Conservation (phyloP, 2,888 invertebrate species). For the Ochropacha duplaris region DNA sequence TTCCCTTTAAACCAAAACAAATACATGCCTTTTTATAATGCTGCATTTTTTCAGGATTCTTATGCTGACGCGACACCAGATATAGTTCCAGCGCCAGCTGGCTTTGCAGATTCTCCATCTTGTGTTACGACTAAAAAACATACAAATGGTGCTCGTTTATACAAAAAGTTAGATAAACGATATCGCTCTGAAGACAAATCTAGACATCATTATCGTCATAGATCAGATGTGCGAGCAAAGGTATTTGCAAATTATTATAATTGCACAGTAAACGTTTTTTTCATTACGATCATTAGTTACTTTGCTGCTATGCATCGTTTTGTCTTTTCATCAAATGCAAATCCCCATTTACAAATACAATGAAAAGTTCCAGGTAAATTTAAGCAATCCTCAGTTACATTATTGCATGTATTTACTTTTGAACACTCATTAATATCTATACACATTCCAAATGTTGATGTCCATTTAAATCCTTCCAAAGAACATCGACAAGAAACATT, state of each 20-base stretch:
- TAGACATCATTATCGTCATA: constrained; percentile 85
- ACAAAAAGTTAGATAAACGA: constrained; percentile 90
- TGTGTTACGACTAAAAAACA: constrained; percentile 65
- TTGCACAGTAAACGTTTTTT: too few species aligned
- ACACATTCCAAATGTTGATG: constrained; percentile 84
- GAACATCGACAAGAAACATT: constrained; percentile 84
- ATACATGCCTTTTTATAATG: too few species aligned
- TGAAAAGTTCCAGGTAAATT: constrained; percentile 78
- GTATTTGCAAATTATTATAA: constrained; percentile 49
- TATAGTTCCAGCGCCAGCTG: constrained; percentile 94
- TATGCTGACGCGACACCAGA: constrained; percentile 83
- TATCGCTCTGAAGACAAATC: constrained; percentile 90
- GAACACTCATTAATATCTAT: constrained; percentile 85
- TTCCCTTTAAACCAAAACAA: too few species aligned
- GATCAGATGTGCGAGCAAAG: constrained; percentile 91
- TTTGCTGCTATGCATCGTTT: constrained; percentile 11
- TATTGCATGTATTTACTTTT: constrained; percentile 61
- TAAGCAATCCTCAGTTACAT: constrained; percentile 75
- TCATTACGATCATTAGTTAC: too few species aligned
- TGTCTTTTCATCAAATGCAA: constrained; percentile 38
- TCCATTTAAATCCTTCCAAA: constrained; percentile 79
- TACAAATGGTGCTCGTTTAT: constrained; percentile 82
- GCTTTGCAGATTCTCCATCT: constrained; percentile 92
- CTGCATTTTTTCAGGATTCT: constrained; percentile 55
- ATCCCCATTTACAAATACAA: constrained; percentile 80